phyloP scores from a whole-genome alignment of 53 echinoderm and acorn worm species.

The Patiria pectinifera region DNA sequence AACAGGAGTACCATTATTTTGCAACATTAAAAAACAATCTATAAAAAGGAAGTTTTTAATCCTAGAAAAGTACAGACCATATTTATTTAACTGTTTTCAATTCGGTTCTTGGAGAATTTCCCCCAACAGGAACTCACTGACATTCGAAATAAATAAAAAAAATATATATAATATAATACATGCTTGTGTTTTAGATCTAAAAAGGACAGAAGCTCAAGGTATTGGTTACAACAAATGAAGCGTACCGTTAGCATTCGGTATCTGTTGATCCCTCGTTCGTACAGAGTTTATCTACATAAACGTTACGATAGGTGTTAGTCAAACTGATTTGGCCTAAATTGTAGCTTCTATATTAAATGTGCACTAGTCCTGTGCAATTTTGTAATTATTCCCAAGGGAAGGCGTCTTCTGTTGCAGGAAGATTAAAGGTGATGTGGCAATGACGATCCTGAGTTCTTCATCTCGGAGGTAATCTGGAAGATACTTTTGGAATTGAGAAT shows the following conservation, averaged over 20 bases:
- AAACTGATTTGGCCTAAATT: too few species aligned
- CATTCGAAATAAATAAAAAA: conserved; percentile 45
- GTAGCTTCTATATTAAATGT: too few species aligned
- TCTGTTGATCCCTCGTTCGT: background rate
- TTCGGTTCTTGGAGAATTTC: background rate
- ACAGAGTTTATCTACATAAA: background rate
- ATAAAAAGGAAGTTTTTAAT: background rate
- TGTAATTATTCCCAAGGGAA: background rate
- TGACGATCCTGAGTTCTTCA: background rate
- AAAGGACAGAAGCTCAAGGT: background rate
- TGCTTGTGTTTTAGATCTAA: conserved; percentile 5
- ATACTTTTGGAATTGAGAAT: background rate
- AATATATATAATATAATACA: conserved; percentile 42
- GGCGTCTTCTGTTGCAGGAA: background rate
- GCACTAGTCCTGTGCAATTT: background rate
- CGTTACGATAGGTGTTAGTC: too few species aligned
- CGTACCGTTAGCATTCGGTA: background rate
- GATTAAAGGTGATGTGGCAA: background rate
- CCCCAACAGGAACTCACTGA: background rate
- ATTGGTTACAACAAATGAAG: background rate
- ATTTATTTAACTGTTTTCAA: background rate
- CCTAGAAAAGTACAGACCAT: background rate
- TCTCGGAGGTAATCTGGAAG: background rate
- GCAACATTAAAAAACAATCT: background rate
- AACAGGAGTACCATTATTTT: too few species aligned